A percentile compares a stretch with the other conserved stretches of the same genome.
These are phyloP conservation scores for Xestobium rufovillosum DNA, from an alignment of 2,888 invertebrate genomes.

Conservation along the genomic window DNA sequence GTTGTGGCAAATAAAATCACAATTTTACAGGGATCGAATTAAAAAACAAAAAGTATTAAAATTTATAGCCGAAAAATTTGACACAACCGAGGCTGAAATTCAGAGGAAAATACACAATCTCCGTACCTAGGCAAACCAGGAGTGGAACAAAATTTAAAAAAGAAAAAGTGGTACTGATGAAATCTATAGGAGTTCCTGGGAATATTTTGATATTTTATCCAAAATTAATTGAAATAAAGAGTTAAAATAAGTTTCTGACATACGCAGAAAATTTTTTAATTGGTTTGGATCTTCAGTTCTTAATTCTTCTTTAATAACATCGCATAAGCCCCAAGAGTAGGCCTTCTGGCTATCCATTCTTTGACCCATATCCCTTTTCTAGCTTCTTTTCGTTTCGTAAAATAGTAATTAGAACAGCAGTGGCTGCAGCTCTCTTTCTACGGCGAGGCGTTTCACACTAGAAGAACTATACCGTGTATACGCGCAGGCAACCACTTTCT, in stretches of 20 bases:
- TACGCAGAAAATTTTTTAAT: constrained; percentile 1
- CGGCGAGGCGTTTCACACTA: no score
- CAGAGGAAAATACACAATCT: constrained; percentile 12
- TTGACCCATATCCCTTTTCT: no score
- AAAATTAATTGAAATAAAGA: no score
- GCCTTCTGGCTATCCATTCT: neutral
- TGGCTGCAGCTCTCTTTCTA: no score
- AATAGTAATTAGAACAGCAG: no score
- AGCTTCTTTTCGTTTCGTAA: no score
- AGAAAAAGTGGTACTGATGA: constrained; percentile 8
- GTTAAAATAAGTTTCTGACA: no score
- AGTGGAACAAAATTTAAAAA: constrained; percentile 7
- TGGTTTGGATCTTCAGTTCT: no score
- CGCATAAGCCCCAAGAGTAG: neutral
- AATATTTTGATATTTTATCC: constrained; percentile 7
- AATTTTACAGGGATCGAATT: constrained; percentile 11
- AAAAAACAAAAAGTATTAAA: constrained; percentile 12
- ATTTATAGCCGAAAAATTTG: constrained; percentile 13
- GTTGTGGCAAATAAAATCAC: constrained; percentile 13
- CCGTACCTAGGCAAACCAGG: constrained; percentile 10
- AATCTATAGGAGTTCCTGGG: constrained; percentile 5
- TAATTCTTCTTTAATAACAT: neutral
- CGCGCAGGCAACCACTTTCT: no score
- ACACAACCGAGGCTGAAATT: constrained; percentile 12
- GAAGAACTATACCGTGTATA: no score